Percentiles rank a stretch among this genome's conserved stretches.
Conservation (phyloP, 2,113 vertebrate genomes). For the Benitochromis conjunctus region DNA sequence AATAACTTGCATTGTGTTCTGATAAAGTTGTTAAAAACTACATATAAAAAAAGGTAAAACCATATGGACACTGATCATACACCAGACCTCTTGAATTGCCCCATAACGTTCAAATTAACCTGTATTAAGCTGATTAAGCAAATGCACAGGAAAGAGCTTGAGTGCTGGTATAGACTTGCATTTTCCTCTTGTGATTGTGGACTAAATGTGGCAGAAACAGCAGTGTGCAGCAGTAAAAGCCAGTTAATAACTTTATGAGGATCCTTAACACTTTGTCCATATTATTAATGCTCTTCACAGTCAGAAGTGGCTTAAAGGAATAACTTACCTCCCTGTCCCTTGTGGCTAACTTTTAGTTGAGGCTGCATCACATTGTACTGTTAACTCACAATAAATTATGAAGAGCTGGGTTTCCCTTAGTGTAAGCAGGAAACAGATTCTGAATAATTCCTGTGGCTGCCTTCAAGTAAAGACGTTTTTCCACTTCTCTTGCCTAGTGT, state of each 20-base stretch:
- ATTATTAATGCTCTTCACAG: conserved; percentile 54
- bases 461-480: not conserved
- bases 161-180: conserved; percentile 54
- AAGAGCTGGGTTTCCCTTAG: not conserved
- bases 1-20: not conserved
- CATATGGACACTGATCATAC: not conserved
- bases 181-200: conserved; percentile 68
- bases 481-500: not conserved
- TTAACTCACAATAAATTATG: not conserved
- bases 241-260: conserved; percentile 53
- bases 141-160: conserved; percentile 73
- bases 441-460: not conserved
- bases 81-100: conserved; percentile 52
- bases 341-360: conserved; percentile 9
- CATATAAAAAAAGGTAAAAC: not conserved
- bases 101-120: conserved; percentile 77
- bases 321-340: conserved; percentile 18
- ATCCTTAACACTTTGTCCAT: conserved; percentile 54
- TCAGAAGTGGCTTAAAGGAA: conserved; percentile 45
- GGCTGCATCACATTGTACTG: not conserved
- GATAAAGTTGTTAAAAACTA: not conserved
- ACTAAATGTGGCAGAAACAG: conserved; percentile 37
- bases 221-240: conserved; percentile 33
- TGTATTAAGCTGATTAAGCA: conserved; percentile 81
- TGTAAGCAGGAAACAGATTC: not conserved